Evolutionary conservation across 2,888 invertebrate species (phyloP).

Genomic region (Drosophila hamatofila): DNA sequence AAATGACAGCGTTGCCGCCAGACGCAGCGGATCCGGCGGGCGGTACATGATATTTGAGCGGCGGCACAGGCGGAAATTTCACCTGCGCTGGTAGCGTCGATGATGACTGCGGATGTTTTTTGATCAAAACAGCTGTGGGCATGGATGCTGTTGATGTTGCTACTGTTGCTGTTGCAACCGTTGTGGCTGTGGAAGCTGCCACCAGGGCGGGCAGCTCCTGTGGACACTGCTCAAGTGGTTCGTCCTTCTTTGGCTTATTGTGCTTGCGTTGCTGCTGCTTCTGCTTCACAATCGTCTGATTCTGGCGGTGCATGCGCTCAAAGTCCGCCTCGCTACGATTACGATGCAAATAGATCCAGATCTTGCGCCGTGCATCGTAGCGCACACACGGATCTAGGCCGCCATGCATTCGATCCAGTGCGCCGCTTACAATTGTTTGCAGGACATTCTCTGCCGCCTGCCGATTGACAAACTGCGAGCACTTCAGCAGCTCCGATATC

Average conservation of each 20-base stretch:
- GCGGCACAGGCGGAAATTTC: constrained; percentile 81
- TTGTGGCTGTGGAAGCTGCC: constrained; percentile 41
- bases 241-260: constrained; percentile 55
- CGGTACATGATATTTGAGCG: constrained; percentile 81
- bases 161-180: constrained; percentile 18
- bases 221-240: constrained; percentile 15
- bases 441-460: constrained; percentile 85
- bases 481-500: constrained; percentile 94
- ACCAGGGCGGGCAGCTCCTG: constrained; percentile 77
- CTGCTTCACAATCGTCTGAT: constrained; percentile 88
- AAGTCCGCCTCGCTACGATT: constrained; percentile 88
- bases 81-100: constrained; percentile 44
- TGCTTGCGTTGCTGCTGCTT: constrained; percentile 80
- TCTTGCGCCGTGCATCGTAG: constrained; percentile 95
- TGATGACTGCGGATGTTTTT: constrained; percentile 51
- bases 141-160: constrained; percentile 15
- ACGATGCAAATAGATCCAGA: constrained; percentile 98
- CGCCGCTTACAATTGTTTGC: constrained; percentile 94
- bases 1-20: neutral
- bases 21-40: constrained; percentile 21
- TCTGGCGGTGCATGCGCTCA: constrained; percentile 89
- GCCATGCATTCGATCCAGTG: constrained; percentile 94
- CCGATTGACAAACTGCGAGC: constrained; percentile 88
- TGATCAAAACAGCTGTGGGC: constrained; percentile 24
- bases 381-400: constrained; percentile 96